Evolutionary conservation across 1,140 invertebrate species (phyloP), one percentile per base, ranked within the genome.

Genomic region (Trinorchestia longiramus): DNA sequence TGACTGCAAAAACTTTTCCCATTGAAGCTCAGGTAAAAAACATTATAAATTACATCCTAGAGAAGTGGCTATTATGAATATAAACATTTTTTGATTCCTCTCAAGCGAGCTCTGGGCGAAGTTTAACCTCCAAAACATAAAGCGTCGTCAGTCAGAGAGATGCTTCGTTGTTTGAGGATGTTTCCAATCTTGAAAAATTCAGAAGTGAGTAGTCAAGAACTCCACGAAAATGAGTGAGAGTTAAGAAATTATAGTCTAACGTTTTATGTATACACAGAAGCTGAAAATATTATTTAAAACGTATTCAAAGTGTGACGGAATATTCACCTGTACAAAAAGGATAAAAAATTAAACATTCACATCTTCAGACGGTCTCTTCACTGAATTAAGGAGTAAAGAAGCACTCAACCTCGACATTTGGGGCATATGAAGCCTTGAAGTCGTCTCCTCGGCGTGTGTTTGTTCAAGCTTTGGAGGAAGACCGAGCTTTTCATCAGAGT

Each of bases 401-500:
- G 62, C 1, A 3, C 62, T 77, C 11, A 77, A 23, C 62, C 36
- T 36, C 62, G 15, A 77, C 62, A 23, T 77, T 77, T 77, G 62
- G 28, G 62, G 28, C 62, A 11, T 23, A 3, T 1, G 62, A 28
- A 77, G 62, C 62, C 28, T 23, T 11, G 28, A 77, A 77, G 62
- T 77, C 62, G 62, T 1, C 62, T 77, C 88, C 41, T 42, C 43
- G 41, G 88, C 88, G 41, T 28, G 88, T 91, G 88, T 91, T 91
- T 91, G 88, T 41, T 28, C 88, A 91, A 41, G 41, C 43, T 40
- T 42, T 23, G 43, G 44, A 42, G 43, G 36, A 94, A 94, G 92
- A 19, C 44, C 41, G 44, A 47, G 92, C 92, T 47, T 94, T 94
- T 94, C 92, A 94, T 94, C 92, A 94, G 44, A 45, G 6, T 94